Conservation (phyloP, 2,888 invertebrate genomes). For the Tryphoninae sp. region DNA sequence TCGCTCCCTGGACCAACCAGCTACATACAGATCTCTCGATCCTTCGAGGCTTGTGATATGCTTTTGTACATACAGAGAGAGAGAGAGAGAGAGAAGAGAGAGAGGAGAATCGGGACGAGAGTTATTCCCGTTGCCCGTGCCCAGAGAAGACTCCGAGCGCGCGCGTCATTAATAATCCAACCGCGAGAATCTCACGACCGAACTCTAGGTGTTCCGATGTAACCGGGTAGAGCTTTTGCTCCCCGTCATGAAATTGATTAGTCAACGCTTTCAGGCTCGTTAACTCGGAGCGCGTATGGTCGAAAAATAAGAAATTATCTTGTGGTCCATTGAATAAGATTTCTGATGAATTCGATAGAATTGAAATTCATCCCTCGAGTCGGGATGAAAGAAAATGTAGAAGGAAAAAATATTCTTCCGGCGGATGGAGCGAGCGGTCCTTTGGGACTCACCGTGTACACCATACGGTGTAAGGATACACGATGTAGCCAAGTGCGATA, state of each 20-base stretch:
- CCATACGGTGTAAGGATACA: slow-evolving; percentile 18
- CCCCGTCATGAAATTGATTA: slow-evolving; percentile 67
- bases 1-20: slow-evolving; percentile 14
- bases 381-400: too few species aligned
- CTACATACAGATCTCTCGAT: slow-evolving; percentile 35
- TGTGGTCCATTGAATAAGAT: too few species aligned
- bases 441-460: background rate
- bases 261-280: slow-evolving; percentile 66
- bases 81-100: background rate
- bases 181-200: slow-evolving; percentile 33
- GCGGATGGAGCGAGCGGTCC: background rate
- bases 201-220: slow-evolving; percentile 47
- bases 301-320: too few species aligned
- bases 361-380: too few species aligned
- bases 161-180: slow-evolving; percentile 66
- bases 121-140: slow-evolving; percentile 49
- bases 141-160: slow-evolving; percentile 40
- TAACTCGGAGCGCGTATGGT: slow-evolving; percentile 30
- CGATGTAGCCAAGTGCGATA: slow-evolving; percentile 16
- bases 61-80: slow-evolving; percentile 31
- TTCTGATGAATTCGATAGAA: too few species aligned
- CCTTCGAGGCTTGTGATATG: slow-evolving; percentile 45
- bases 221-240: slow-evolving; percentile 32
- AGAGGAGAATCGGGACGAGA: slow-evolving; percentile 47
- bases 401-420: too few species aligned